Evolutionary conservation across 2,113 vertebrate genomes (phyloP).

Genomic region (Megalops atlanticus): DNA sequence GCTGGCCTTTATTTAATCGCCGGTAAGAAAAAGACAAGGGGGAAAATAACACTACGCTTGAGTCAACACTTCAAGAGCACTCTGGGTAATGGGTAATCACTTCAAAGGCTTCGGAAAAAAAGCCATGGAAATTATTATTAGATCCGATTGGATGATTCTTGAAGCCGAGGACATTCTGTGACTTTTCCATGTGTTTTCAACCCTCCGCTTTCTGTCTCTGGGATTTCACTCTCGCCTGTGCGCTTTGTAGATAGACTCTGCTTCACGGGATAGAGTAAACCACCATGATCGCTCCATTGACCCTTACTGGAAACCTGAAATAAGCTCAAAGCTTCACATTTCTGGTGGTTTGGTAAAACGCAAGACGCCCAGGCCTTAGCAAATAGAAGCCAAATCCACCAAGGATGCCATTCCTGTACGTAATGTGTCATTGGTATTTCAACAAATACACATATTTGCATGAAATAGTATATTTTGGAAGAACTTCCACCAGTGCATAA

Average conservation of each 20-base stretch:
- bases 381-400: neutral
- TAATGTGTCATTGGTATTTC: neutral
- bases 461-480: conserved; percentile 35
- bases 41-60: conserved; percentile 25
- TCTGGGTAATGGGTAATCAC: conserved; percentile 37
- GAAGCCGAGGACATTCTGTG: conserved; percentile 33
- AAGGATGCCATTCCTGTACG: neutral
- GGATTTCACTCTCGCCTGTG: conserved; percentile 32
- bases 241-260: conserved; percentile 37
- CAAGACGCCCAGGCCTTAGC: neutral
- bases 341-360: conserved; percentile 13
- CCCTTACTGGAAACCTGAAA: conserved; percentile 30
- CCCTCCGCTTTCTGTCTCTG: conserved; percentile 38
- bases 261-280: neutral
- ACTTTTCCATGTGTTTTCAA: conserved; percentile 45
- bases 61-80: conserved; percentile 35
- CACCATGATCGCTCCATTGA: conserved; percentile 29
- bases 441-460: conserved; percentile 22
- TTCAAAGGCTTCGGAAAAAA: conserved; percentile 43
- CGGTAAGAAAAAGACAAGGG: neutral
- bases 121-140: conserved; percentile 40
- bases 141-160: conserved; percentile 44
- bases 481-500: conserved; percentile 46
- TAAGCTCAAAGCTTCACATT: conserved; percentile 17
- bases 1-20: conserved; percentile 24